A percentile compares a stretch with the other conserved stretches of the same genome.
Conservation (phyloP, 2,888 invertebrate species). For the Venustoraphidia nigricollis region DNA sequence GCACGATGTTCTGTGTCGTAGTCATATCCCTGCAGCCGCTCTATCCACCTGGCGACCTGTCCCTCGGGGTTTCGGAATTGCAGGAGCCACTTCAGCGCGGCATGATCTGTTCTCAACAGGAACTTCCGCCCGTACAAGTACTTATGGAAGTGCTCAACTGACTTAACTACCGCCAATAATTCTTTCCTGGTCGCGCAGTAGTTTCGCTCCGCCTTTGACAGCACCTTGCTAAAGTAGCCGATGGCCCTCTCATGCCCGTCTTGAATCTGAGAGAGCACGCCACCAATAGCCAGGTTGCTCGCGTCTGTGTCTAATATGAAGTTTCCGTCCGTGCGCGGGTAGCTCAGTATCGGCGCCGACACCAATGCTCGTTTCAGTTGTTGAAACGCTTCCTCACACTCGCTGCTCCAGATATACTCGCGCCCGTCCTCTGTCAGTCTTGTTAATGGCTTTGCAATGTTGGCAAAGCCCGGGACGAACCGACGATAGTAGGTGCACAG, state of each 20-base stretch:
- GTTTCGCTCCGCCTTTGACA: conserved; percentile 13
- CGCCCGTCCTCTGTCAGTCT: conserved; percentile 1
- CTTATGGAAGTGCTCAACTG: conserved; percentile 16
- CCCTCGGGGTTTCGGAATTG: too few relatives aligned
- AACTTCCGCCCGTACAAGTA: conserved; percentile 18
- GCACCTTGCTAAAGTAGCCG: conserved; percentile 11
- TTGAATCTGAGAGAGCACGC: too few relatives aligned
- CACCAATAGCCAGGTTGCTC: too few relatives aligned
- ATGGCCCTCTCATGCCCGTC: conserved; percentile 11
- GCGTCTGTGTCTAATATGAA: too few relatives aligned
- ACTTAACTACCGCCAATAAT: conserved; percentile 14
- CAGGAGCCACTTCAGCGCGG: too few relatives aligned
- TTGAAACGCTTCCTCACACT: too few relatives aligned
- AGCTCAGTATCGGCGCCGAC: too few relatives aligned
- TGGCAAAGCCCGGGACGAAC: conserved; percentile 12
- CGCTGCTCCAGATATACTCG: too few relatives aligned
- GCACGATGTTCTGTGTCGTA: conserved; percentile 15
- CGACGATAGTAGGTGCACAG: conserved; percentile 15
- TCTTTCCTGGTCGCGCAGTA: conserved; percentile 16
- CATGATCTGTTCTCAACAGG: too few relatives aligned
- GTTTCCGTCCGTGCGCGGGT: too few relatives aligned
- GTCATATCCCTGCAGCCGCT: conserved; percentile 16
- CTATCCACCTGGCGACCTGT: too few relatives aligned
- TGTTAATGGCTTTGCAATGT: conserved; percentile 11
- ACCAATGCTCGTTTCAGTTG: too few relatives aligned